These are phyloP conservation scores for Himalopsyche tibetana DNA, from an alignment of 2,888 invertebrate genomes.

Conservation along the genomic window DNA sequence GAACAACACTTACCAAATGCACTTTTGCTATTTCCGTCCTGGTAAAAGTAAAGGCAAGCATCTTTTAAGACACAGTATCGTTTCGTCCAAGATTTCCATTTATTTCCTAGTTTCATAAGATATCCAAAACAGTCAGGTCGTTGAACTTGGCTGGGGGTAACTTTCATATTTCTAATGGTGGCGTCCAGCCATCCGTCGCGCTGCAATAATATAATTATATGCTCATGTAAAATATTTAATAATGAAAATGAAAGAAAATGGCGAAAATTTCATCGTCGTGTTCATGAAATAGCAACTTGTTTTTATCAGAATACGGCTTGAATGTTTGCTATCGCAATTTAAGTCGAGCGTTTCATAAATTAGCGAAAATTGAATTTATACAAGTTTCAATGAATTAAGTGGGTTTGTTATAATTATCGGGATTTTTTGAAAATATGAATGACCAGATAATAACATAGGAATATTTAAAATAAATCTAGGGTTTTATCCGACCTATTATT, in stretches of 20 bases:
- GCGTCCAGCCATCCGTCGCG: constrained; percentile 77
- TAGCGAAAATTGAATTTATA: too few species aligned
- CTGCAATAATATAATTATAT: constrained; percentile 68
- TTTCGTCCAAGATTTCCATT: constrained; percentile 93
- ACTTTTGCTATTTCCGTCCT: constrained; percentile 89
- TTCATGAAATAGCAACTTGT: too few species aligned
- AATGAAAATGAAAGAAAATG: neutral
- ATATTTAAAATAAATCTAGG: too few species aligned
- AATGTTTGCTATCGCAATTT: too few species aligned
- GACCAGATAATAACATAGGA: too few species aligned
- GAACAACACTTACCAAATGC: constrained; percentile 84
- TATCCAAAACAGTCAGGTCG: constrained; percentile 96
- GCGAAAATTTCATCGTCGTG: neutral
- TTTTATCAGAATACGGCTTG: too few species aligned
- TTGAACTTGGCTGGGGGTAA: constrained; percentile 87
- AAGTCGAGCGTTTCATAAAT: too few species aligned
- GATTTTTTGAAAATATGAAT: too few species aligned
- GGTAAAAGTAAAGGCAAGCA: constrained; percentile 95
- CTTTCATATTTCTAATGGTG: constrained; percentile 87
- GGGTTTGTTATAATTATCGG: too few species aligned
- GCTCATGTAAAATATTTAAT: neutral
- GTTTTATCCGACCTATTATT: too few species aligned
- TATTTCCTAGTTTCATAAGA: constrained; percentile 89
- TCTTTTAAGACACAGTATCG: constrained; percentile 96
- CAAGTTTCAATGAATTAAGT: too few species aligned